These are phyloP conservation scores for Hestina assimilis DNA, from an alignment of 1,140 invertebrate genomes.

Conservation along the genomic window DNA sequence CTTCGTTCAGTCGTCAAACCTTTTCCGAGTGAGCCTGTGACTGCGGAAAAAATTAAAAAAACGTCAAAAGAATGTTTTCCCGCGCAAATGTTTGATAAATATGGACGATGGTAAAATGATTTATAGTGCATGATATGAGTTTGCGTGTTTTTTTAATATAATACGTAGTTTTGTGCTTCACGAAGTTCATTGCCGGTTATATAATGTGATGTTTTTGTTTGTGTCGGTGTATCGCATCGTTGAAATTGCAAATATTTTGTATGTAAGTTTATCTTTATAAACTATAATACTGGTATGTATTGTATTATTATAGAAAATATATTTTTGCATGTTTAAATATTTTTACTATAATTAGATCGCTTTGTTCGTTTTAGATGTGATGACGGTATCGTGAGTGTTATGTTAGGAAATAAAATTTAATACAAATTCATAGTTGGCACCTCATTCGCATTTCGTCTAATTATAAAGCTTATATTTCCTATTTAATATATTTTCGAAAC, in stretches of 20 bases:
- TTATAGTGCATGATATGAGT: slow-evolving; percentile 41
- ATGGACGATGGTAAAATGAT: slow-evolving; percentile 68
- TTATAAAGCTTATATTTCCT: no score
- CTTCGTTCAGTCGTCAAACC: slow-evolving; percentile 49
- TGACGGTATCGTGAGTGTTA: neutral
- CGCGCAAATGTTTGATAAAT: slow-evolving; percentile 52
- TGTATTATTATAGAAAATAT: neutral
- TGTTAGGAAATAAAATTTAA: no score
- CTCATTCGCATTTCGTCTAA: no score
- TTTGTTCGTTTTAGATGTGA: neutral
- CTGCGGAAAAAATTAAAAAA: slow-evolving; percentile 35
- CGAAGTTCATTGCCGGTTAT: slow-evolving; percentile 57
- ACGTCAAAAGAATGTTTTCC: slow-evolving; percentile 51
- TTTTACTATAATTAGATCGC: neutral
- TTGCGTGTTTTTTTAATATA: slow-evolving; percentile 20
- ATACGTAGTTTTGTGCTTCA: slow-evolving; percentile 40
- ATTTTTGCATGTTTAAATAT: neutral
- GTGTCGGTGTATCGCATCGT: slow-evolving; percentile 5
- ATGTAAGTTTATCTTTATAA: neutral
- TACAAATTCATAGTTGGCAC: no score
- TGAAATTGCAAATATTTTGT: neutral
- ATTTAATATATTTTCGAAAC: no score
- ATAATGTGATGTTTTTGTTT: slow-evolving; percentile 39
- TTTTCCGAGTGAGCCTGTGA: slow-evolving; percentile 33
- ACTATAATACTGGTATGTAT: no score